These are phyloP conservation scores for Bathynomus jamesi DNA, from an alignment of 1,140 invertebrate species.

Conservation along the genomic window DNA sequence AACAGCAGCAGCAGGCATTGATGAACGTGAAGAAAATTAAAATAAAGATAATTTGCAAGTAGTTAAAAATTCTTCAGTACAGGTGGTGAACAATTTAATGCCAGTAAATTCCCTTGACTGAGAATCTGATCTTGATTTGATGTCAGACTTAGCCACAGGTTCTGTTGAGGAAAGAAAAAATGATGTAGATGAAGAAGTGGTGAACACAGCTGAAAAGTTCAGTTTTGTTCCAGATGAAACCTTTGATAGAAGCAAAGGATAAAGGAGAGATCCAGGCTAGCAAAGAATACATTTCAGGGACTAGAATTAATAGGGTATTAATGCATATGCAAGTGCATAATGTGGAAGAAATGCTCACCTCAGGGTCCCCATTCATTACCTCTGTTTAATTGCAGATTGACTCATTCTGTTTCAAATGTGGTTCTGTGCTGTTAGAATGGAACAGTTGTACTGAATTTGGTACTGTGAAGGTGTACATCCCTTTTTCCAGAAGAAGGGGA, in stretches of 20 bases:
- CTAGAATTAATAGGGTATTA: constrained; percentile 63
- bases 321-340: constrained; percentile 85
- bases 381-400: constrained; percentile 58
- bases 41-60: background rate
- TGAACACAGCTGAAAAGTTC: background rate
- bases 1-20: background rate
- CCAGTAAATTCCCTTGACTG: no score
- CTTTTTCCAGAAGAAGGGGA: constrained; percentile 63
- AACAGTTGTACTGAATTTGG: constrained; percentile 69
- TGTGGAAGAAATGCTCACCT: constrained; percentile 69
- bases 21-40: background rate
- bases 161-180: background rate
- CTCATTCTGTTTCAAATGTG: constrained; percentile 81
- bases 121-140: background rate
- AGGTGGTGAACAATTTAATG: background rate
- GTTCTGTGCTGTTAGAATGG: constrained; percentile 76
- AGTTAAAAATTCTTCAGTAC: no score
- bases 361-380: constrained; percentile 74
- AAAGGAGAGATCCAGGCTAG: constrained; percentile 23
- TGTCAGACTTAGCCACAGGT: background rate
- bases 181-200: background rate
- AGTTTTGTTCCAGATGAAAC: background rate
- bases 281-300: constrained; percentile 18
- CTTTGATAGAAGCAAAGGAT: background rate
- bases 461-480: constrained; percentile 91